These are phyloP conservation scores for Pteronotus mesoamericanus DNA, from an alignment of 2,797 vertebrate species.

Conservation along the genomic window DNA sequence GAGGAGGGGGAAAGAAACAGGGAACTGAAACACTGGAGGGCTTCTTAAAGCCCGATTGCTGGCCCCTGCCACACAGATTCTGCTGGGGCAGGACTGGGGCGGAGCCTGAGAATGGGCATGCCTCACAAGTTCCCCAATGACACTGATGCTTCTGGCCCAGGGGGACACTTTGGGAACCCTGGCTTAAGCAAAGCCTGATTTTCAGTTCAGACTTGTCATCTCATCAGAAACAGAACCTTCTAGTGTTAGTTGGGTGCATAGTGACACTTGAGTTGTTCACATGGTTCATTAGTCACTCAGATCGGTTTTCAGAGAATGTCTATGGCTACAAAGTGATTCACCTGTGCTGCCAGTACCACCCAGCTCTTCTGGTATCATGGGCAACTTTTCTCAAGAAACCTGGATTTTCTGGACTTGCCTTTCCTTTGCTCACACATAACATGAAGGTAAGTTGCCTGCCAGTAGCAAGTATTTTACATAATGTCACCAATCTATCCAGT, in stretches of 20 bases:
- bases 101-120: not conserved
- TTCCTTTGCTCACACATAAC: not conserved
- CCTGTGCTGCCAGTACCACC: not conserved
- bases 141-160: not conserved
- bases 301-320: constrained; percentile 49
- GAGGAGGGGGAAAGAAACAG: not conserved
- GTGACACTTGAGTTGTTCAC: constrained; percentile 11
- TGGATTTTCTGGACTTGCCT: not conserved
- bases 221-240: constrained; percentile 6
- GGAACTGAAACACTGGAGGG: not conserved
- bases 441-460: constrained; percentile 21
- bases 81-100: not conserved
- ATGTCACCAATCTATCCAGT: constrained; percentile 52
- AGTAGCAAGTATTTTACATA: constrained; percentile 51
- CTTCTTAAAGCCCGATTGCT: not conserved
- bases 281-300: constrained; percentile 43
- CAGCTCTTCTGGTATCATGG: not conserved
- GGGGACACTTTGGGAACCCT: not conserved
- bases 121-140: not conserved
- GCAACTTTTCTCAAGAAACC: not conserved
- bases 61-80: not conserved
- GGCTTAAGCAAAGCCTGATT: not conserved
- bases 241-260: not conserved
- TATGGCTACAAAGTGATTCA: constrained; percentile 21
- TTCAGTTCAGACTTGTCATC: not conserved